Base-by-base conservation (phyloP, 2,888 invertebrate genomes). In the Odontothrips loti region DNA sequence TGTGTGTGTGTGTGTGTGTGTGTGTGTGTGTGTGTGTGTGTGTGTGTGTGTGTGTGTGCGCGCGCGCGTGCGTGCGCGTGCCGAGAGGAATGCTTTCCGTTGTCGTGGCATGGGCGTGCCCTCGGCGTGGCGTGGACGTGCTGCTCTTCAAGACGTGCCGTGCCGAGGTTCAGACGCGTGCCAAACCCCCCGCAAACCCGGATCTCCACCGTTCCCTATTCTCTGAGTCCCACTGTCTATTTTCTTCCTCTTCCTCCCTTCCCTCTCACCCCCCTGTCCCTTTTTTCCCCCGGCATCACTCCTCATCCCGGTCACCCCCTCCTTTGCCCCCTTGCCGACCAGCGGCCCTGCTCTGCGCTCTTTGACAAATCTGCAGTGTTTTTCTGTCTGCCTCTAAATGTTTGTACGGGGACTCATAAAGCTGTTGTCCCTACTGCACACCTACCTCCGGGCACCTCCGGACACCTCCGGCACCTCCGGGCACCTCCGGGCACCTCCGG, bases 361-460 rank as follows among this genome's bases (percentile, higher is more conserved):
- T 58, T 75, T 75, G 68, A 75, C 68, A 75, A 75, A 75, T 75
- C 68, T 75, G 68, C 68, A 75, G 68, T 75, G 68, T 75, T 75
- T 75, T 75, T 68, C 27, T 23, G 34, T 43, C 6, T 15, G 58
- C 58, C 20, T 11, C 58, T 75, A 75, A 75, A 75, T 75, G 68
- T 75, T 75, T 75, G 68, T 75, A 27, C 68, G 12, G 68, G 68
- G 68, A 75, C 68, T 27, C 68, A 75, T 75, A 27, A 75, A 12
- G 68, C 68, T 27, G 27, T 11, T 27, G 27, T 43, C 34, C 34
- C 34, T 6, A 6, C 34, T 43, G 34, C 34, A 43, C 34, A 6
- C 34, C 34, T 6, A 6, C 34, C n/a, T n/a, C n/a, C n/a, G n/a
- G n/a, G n/a, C n/a, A n/a, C n/a, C n/a, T n/a, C n/a, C n/a, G n/a